phyloP scores from a whole-genome alignment of 2,797 vertebrate species.

The Paramormyrops hopkinsi region DNA sequence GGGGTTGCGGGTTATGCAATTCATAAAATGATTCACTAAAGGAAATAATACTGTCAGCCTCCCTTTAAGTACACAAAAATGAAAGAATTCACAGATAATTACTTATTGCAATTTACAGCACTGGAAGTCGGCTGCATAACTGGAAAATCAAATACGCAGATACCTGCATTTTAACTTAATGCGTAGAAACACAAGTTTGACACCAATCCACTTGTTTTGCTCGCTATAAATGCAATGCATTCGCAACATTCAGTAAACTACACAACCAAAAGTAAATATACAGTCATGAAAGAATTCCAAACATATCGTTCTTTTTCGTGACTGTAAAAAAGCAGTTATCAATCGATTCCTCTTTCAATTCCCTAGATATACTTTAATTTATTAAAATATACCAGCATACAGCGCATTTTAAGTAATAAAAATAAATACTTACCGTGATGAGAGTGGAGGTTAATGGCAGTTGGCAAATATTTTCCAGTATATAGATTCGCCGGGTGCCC shows the following conservation, averaged over 20 bases:
- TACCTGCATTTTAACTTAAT: not conserved
- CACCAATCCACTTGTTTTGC: not conserved
- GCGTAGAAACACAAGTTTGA: not conserved
- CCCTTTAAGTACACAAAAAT: conserved; percentile 8
- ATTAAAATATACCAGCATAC: not conserved
- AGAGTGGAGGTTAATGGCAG: conserved; percentile 83
- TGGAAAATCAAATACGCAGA: not conserved
- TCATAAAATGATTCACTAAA: not conserved
- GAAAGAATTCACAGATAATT: not conserved
- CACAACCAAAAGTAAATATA: not conserved
- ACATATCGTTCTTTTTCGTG: not conserved
- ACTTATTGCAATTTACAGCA: not conserved
- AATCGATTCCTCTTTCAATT: not conserved
- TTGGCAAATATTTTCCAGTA: conserved; percentile 81
- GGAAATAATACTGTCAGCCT: not conserved
- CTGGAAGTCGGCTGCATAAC: not conserved
- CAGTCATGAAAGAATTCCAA: not conserved
- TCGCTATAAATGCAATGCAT: not conserved
- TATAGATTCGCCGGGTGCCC: conserved; percentile 77
- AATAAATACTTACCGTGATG: conserved; percentile 79
- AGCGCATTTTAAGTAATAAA: not conserved
- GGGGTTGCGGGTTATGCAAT: not conserved
- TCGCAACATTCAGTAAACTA: not conserved
- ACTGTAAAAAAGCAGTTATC: not conserved
- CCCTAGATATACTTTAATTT: not conserved